These are phyloP conservation scores for Polylopha cassiicola DNA, from an alignment of 2,888 invertebrate species.

Conservation along the genomic window DNA sequence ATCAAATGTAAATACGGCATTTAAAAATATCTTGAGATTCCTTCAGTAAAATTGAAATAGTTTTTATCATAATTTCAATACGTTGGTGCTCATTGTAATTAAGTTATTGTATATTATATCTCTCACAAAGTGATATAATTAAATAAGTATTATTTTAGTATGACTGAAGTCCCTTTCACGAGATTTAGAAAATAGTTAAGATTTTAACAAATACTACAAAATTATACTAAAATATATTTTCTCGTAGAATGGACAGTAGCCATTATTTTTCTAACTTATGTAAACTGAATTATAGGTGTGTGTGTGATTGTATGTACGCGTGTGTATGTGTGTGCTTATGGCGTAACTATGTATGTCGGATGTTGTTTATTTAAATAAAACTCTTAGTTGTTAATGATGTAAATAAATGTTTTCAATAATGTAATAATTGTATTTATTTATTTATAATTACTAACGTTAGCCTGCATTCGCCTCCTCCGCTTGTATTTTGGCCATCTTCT, in stretches of 20 bases:
- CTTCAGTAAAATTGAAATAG: slow-evolving; percentile 3
- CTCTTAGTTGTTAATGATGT: slow-evolving; percentile 58
- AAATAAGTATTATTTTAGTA: slow-evolving; percentile 22
- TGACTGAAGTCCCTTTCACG: slow-evolving; percentile 6
- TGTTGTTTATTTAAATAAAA: slow-evolving; percentile 44
- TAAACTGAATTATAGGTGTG: slow-evolving; percentile 14
- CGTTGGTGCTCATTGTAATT: slow-evolving; percentile 29
- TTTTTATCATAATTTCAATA: slow-evolving; percentile 2
- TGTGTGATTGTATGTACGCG: slow-evolving; percentile 15
- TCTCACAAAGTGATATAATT: slow-evolving; percentile 25
- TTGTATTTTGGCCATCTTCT: slow-evolving; percentile 67
- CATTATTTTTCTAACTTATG: slow-evolving; percentile 2
- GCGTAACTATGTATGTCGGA: slow-evolving; percentile 25
- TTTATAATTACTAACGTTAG: slow-evolving; percentile 30
- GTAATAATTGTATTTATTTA: slow-evolving; percentile 29
- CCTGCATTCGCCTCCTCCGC: slow-evolving; percentile 52
- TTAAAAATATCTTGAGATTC: too few species aligned
- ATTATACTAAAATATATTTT: not conserved
- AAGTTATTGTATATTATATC: slow-evolving; percentile 25
- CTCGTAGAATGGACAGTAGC: slow-evolving; percentile 1
- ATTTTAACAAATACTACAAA: not conserved
- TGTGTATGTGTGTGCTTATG: slow-evolving; percentile 2
- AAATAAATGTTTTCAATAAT: slow-evolving; percentile 56
- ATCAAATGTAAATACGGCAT: too few species aligned
- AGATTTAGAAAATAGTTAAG: not conserved